Percentiles rank a stretch among this genome's conserved stretches.
These are phyloP conservation scores for Lepus europaeus DNA, from an alignment of 2,113 vertebrate species.

Conservation along the genomic window DNA sequence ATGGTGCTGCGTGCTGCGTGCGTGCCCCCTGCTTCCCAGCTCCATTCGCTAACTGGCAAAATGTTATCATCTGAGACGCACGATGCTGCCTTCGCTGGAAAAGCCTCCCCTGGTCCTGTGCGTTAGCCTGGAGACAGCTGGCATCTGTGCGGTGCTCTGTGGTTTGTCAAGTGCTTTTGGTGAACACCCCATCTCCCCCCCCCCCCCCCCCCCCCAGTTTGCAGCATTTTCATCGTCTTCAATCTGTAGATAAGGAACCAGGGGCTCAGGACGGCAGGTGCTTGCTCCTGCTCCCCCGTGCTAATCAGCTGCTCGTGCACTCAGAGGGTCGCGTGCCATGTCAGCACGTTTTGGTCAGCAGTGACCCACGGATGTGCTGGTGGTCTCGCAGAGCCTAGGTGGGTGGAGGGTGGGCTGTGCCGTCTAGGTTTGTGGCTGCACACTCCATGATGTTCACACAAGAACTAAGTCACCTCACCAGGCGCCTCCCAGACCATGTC, in stretches of 20 bases:
- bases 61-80: slow-evolving; percentile 44
- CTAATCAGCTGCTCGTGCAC: not conserved
- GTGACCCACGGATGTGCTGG: too few relatives aligned
- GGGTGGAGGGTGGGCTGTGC: too few relatives aligned
- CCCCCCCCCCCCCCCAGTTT: not conserved
- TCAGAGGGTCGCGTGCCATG: not conserved
- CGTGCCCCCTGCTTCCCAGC: slow-evolving; percentile 57
- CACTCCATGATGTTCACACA: too few relatives aligned
- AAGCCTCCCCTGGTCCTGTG: not conserved
- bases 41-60: slow-evolving; percentile 58
- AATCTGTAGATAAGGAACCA: not conserved
- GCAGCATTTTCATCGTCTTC: not conserved
- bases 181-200: not conserved
- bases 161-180: not conserved
- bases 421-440: too few relatives aligned
- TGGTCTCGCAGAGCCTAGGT: too few relatives aligned
- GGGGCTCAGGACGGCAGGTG: not conserved
- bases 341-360: too few relatives aligned
- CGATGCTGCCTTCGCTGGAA: slow-evolving; percentile 18
- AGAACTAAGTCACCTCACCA: too few relatives aligned
- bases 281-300: not conserved
- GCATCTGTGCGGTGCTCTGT: not conserved
- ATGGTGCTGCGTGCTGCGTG: not conserved
- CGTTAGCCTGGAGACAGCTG: not conserved
- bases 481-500: too few relatives aligned